Percentiles rank a stretch among this genome's conserved stretches.
Evolutionary conservation across 2,888 invertebrate genomes (phyloP).

Genomic region (Andrena camellia): DNA sequence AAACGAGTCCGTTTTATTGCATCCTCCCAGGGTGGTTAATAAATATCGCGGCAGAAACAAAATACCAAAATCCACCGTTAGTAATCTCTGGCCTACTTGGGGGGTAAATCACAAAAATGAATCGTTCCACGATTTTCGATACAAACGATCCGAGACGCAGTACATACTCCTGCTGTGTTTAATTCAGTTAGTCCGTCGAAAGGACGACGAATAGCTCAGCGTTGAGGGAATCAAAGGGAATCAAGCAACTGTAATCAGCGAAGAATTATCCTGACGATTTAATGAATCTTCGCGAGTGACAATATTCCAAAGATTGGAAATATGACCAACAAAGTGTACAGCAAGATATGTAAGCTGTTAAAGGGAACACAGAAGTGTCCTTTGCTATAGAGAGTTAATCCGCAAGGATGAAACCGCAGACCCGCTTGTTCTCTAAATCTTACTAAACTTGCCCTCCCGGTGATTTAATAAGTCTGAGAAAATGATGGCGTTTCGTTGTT

Average conservation of each 20-base stretch:
- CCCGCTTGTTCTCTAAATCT: too few relatives aligned
- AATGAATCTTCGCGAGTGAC: background rate
- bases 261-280: background rate
- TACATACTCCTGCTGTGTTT: slow-evolving; percentile 2
- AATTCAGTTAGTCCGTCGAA: slow-evolving; percentile 22
- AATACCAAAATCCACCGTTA: background rate
- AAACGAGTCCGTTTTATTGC: slow-evolving; percentile 36
- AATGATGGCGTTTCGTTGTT: background rate
- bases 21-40: background rate
- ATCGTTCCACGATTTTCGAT: background rate
- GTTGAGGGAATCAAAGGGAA: background rate
- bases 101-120: background rate
- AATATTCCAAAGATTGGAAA: background rate
- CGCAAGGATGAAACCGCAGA: too few relatives aligned
- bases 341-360: background rate
- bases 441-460: too few relatives aligned
- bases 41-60: slow-evolving; percentile 32
- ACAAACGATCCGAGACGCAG: background rate
- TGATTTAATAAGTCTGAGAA: too few relatives aligned
- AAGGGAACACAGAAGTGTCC: too few relatives aligned
- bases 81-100: background rate
- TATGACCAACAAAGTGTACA: background rate
- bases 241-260: too few relatives aligned
- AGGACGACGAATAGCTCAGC: slow-evolving; percentile 14
- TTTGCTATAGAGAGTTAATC: too few relatives aligned